phyloP scores from a whole-genome alignment of 1,140 invertebrate species.

The Ooceraea biroi region DNA sequence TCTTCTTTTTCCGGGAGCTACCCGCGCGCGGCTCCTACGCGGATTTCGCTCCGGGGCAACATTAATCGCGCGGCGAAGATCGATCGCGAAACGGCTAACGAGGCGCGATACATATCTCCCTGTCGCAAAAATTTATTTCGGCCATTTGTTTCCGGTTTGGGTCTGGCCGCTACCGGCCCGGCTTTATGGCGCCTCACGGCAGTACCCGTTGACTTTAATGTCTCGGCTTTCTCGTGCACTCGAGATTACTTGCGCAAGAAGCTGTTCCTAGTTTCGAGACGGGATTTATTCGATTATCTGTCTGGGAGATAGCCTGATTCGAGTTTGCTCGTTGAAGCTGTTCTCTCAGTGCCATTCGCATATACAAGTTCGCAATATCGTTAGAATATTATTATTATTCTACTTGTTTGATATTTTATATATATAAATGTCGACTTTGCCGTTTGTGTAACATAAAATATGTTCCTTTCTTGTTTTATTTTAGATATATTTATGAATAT shows the following conservation, averaged over 20 bases:
- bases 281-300: not conserved
- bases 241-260: conserved; percentile 8
- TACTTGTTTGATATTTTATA: not conserved
- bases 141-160: conserved; percentile 42
- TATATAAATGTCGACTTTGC: not conserved
- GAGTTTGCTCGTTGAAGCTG: not conserved
- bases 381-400: not conserved
- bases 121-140: conserved; percentile 52
- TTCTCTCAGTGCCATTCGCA: no score
- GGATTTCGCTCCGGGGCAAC: conserved; percentile 18
- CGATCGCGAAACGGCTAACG: not conserved
- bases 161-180: not conserved
- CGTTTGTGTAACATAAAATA: not conserved
- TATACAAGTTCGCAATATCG: no score
- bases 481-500: not conserved
- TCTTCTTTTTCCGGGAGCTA: conserved; percentile 35
- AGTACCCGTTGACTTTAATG: not conserved
- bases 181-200: not conserved
- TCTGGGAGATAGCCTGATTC: conserved; percentile 3
- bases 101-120: conserved; percentile 36
- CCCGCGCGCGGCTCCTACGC: not conserved
- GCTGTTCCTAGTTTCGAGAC: not conserved
- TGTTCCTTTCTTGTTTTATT: not conserved
- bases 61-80: conserved; percentile 42
- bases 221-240: not conserved